Evolutionary conservation across 2,113 vertebrate genomes (phyloP), one percentile per base, ranked within the genome.

Genomic region (Burhinus oedicnemus): DNA sequence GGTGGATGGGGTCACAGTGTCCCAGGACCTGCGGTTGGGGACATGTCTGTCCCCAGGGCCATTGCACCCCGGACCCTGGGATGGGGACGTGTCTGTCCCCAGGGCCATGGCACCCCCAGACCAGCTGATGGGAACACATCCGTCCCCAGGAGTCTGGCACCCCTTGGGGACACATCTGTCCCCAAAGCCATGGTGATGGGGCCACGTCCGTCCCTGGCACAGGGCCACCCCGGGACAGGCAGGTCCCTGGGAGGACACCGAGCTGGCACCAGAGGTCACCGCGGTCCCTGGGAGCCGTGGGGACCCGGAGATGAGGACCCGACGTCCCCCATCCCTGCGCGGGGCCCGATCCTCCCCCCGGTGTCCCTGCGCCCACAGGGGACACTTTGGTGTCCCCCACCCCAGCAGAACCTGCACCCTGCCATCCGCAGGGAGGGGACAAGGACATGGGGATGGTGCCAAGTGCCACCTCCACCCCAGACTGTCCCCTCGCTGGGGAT

Each of bases 271-370:
- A 40, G 71, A 55, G 57, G 89, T 74, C 89, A 79, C 74, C 15
- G 3, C 10, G 16, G 49, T 64, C 72, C 74, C 65, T 57, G 42
- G 72, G 89, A 84, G 89, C 89, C 64, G 3, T 29, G 57, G 57
- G 65, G 89, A 91, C 89, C 65, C 0, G 13, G 42, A 51, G 44
- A 12, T 0, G 16, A 58, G 66, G 66, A 71, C 32, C 36, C 1
- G 1, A 29, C 0, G 0, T 45, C 61, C 79, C 36, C 45, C 34
- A 20, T 9, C 38, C 12, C 74, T 4, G 7, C 1, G 18, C 0
- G 1, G 42, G 77, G 27, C 54, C 76, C 3, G 22, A 87, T 49
- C 40, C 22, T 51, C 47, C 40, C 40, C 40, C 40, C 11, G 40
- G 8, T 40, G 40, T 40, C 40, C 40, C 40, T 40, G 40, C 40